Evolutionary conservation across 2,113 vertebrate species (phyloP).

Genomic region (Crotalus viridis): DNA sequence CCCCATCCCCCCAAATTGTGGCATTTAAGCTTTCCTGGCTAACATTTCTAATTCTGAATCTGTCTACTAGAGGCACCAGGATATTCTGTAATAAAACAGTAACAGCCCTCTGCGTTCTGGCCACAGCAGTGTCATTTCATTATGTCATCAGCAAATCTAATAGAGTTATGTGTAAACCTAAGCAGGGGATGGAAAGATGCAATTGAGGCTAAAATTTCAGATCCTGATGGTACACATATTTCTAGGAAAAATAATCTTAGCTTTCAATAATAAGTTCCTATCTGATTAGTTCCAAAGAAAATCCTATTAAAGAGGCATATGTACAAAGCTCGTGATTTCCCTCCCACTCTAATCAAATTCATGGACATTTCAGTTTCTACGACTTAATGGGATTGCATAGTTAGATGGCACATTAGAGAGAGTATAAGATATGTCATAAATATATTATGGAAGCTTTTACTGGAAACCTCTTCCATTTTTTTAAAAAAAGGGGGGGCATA

Average conservation of each 20-base stretch:
- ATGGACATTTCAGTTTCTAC: conserved; percentile 19
- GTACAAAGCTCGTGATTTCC: not conserved
- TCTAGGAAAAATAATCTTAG: conserved; percentile 20
- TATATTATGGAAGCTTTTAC: conserved; percentile 26
- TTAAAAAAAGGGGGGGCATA: conserved; percentile 9
- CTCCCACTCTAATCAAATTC: not conserved
- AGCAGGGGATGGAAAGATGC: not conserved
- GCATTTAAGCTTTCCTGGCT: conserved; percentile 19
- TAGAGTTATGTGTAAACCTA: conserved; percentile 21
- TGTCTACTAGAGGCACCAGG: not conserved
- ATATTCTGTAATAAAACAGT: conserved; percentile 27
- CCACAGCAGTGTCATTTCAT: conserved; percentile 8
- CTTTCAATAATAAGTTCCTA: conserved; percentile 20
- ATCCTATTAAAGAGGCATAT: conserved; percentile 25
- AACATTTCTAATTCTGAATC: conserved; percentile 4
- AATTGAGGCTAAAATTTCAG: conserved; percentile 32
- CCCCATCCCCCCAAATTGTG: not conserved
- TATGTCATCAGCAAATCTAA: conserved; percentile 7
- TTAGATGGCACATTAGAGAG: conserved; percentile 37
- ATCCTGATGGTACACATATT: conserved; percentile 11
- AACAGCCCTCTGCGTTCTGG: conserved; percentile 18
- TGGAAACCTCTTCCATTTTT: not conserved
- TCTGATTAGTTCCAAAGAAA: conserved; percentile 7
- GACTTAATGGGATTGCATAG: conserved; percentile 29
- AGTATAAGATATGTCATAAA: conserved; percentile 33